Evolutionary conservation across 2,113 vertebrate species (phyloP).

Genomic region (Mesocricetus auratus): DNA sequence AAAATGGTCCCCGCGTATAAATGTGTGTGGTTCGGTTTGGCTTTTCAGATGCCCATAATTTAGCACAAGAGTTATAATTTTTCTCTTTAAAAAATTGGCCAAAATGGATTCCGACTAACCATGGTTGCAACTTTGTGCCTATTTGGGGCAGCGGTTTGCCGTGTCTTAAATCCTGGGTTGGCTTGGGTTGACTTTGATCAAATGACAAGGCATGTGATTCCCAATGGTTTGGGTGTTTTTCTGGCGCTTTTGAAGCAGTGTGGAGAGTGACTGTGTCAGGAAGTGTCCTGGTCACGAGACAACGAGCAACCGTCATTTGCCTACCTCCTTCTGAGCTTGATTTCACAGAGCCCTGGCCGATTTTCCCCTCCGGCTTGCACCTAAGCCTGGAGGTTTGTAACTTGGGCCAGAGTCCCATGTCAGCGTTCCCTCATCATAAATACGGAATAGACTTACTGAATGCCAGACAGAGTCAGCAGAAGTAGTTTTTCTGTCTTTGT

Average conservation of each 20-base stretch:
- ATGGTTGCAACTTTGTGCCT: conserved; percentile 52
- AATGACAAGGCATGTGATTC: conserved; percentile 38
- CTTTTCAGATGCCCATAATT: conserved; percentile 61
- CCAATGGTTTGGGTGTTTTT: conserved; percentile 52
- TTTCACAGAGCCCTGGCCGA: conserved; percentile 15
- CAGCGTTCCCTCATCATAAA: conserved; percentile 16
- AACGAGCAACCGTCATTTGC: conserved; percentile 50
- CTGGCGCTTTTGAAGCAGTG: conserved; percentile 56
- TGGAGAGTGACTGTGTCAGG: conserved; percentile 58
- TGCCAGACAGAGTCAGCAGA: not conserved
- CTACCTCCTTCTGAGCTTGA: conserved; percentile 55
- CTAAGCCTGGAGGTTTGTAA: conserved; percentile 22
- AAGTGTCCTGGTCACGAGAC: conserved; percentile 30
- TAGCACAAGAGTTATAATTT: conserved; percentile 68
- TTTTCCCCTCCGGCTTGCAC: not conserved
- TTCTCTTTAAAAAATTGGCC: conserved; percentile 44
- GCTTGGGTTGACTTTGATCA: conserved; percentile 45
- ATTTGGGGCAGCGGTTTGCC: not conserved
- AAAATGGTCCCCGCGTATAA: conserved; percentile 66
- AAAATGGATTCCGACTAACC: conserved; percentile 47
- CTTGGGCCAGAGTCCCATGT: not conserved
- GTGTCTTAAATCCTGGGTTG: not conserved
- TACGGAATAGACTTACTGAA: conserved; percentile 14
- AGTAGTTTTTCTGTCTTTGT: conserved; percentile 12
- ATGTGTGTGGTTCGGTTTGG: conserved; percentile 47